Evolutionary conservation across 2,888 invertebrate species (phyloP).

Genomic region (Synanthedon andrenaeformis): DNA sequence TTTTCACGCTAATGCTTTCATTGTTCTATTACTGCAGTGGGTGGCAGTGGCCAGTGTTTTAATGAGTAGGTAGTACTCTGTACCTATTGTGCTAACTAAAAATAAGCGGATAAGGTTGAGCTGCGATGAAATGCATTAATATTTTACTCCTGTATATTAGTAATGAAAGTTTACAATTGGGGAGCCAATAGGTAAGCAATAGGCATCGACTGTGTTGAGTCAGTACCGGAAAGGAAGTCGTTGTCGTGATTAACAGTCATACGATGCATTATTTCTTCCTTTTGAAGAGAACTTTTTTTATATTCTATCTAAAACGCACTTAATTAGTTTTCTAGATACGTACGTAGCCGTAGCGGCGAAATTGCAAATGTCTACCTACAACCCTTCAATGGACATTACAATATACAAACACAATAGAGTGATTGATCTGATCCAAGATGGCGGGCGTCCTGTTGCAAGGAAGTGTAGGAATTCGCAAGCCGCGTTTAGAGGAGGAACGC

Average conservation of each 20-base stretch:
- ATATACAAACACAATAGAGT: slow-evolving; percentile 13
- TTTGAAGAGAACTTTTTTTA: background rate
- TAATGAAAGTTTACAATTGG: too few relatives aligned
- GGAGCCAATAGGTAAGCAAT: too few relatives aligned
- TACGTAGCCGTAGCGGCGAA: background rate
- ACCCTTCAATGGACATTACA: slow-evolving; percentile 6
- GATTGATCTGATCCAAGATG: slow-evolving; percentile 59
- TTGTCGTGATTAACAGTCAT: background rate
- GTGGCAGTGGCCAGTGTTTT: too few relatives aligned
- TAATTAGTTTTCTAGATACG: background rate
- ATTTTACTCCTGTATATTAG: too few relatives aligned
- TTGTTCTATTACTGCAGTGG: too few relatives aligned
- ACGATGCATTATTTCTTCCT: background rate
- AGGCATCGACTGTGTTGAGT: slow-evolving; percentile 7
- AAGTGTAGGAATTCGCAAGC: slow-evolving; percentile 42
- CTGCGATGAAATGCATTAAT: too few relatives aligned
- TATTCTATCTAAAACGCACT: background rate
- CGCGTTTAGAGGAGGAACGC: slow-evolving; percentile 20
- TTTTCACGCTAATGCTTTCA: too few relatives aligned
- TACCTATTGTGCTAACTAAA: too few relatives aligned
- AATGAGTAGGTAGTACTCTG: too few relatives aligned
- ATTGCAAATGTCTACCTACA: slow-evolving; percentile 1
- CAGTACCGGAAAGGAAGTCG: slow-evolving; percentile 14
- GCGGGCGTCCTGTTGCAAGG: slow-evolving; percentile 42
- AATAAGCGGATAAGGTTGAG: too few relatives aligned